Base-by-base conservation (phyloP, 2,888 invertebrate genomes). In the Xanthostigma xanthostigma region DNA sequence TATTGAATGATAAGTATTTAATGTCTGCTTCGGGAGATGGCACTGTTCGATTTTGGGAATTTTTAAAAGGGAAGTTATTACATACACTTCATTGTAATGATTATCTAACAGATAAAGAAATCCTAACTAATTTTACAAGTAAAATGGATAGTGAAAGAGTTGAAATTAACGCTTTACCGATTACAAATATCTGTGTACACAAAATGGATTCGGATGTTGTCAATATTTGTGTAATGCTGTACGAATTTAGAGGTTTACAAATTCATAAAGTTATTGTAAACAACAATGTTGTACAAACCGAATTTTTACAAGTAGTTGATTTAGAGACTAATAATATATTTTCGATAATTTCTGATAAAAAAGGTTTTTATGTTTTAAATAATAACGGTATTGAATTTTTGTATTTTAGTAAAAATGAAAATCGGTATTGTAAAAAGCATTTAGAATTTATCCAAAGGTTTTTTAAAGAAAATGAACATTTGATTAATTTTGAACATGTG, bases 21-120 rank as follows among this genome's bases (percentile, higher is more conserved):
- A 59, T 81, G 9, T 88, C 88, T 17, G 69, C 79, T 11, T 86
- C 88, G 1, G 90, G 89, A 9, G 90, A 91, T 68, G 84, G 85
- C 40, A 77, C 77, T 33, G 58, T 91, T 4, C 75, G 78, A 56
- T 64, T 83, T 49, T 91, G 90, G 90, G 68, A 85, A 56, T 85
- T 75, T 59, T 53, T 64, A 42, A 64, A 60, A 48, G 87, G 89
- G 9, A 68, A 64, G 55, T 67, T 79, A 57, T 57, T 78, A 13
- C 59, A 69, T 49, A 67, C 65, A 6, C 64, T 80, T 39, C 67
- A 77, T 49, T 68, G 73, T 27, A 68, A 66, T 13, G 59, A 65
- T 13, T 59, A 62, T 54, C 60, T 71, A 46, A 53, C 62, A 4
- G 59, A 64, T 49, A 55, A 55, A 48, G 45, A 50, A 49, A 38